These are phyloP conservation scores for Coenonympha glycerion DNA, from an alignment of 2,888 invertebrate species.

Conservation along the genomic window DNA sequence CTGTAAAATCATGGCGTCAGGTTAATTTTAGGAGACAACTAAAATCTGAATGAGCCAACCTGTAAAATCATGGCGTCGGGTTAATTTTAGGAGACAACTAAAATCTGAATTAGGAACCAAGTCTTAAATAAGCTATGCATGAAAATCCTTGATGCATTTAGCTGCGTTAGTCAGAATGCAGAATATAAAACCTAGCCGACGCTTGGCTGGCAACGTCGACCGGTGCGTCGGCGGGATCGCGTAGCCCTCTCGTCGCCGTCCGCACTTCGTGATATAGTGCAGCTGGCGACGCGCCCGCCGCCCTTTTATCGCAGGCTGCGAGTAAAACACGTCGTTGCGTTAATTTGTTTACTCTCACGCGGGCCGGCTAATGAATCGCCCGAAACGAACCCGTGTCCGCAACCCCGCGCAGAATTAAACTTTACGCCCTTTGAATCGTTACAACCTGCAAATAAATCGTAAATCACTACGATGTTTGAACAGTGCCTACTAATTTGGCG, in stretches of 20 bases:
- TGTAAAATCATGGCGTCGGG: no score
- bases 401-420: constrained; percentile 56
- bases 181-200: constrained; percentile 7
- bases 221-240: constrained; percentile 22
- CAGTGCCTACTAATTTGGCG: constrained; percentile 10
- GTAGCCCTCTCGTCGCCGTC: constrained; percentile 34
- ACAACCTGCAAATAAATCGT: constrained; percentile 64
- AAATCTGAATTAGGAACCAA: no score
- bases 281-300: constrained; percentile 63
- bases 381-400: constrained; percentile 65
- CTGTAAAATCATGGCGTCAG: no score
- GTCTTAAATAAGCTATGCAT: neutral
- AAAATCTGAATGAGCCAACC: no score
- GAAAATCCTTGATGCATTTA: constrained; percentile 8
- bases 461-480: constrained; percentile 45
- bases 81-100: no score
- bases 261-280: constrained; percentile 64
- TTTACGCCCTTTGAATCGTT: constrained; percentile 65
- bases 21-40: no score
- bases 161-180: constrained; percentile 5
- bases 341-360: constrained; percentile 75
- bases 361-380: constrained; percentile 72
- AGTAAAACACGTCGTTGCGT: constrained; percentile 69
- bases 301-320: constrained; percentile 71
- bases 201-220: constrained; percentile 25